phyloP scores from a whole-genome alignment of 2,113 vertebrate genomes.

The Parus major region DNA sequence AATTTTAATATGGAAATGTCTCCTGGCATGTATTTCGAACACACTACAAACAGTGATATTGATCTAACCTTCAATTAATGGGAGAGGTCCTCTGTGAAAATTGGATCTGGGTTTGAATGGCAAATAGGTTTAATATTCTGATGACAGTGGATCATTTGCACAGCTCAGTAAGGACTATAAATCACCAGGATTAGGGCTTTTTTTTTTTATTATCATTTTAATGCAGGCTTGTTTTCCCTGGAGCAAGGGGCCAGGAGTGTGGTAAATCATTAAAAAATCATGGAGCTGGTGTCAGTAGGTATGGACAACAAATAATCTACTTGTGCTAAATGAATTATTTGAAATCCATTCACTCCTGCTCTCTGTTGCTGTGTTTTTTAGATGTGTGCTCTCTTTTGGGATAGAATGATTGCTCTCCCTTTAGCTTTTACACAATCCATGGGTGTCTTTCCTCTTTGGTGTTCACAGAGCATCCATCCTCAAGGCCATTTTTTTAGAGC shows the following conservation, averaged over 20 bases:
- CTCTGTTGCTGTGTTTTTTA: background rate
- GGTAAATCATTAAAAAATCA: background rate
- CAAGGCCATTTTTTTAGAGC: background rate
- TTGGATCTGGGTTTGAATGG: background rate
- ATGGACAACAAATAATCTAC: background rate
- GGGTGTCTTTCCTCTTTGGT: background rate
- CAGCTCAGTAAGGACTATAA: background rate
- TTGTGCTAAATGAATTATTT: background rate
- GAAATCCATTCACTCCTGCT: background rate
- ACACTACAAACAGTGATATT: background rate
- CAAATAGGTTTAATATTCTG: slow-evolving; percentile 17
- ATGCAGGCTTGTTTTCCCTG: background rate
- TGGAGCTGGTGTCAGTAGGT: background rate
- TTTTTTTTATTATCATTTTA: background rate
- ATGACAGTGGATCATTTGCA: background rate
- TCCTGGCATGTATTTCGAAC: background rate
- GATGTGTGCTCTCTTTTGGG: background rate
- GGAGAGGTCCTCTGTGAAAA: background rate
- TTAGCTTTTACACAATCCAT: fast-evolving
- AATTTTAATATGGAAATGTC: slow-evolving; percentile 33
- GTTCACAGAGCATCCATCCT: background rate
- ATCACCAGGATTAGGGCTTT: background rate
- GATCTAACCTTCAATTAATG: slow-evolving; percentile 19
- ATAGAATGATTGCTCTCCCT: background rate
- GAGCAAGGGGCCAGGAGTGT: background rate